These are phyloP conservation scores for Palythoa grandis DNA, from an alignment of 92 coral and sea anemone genomes.

Conservation along the genomic window DNA sequence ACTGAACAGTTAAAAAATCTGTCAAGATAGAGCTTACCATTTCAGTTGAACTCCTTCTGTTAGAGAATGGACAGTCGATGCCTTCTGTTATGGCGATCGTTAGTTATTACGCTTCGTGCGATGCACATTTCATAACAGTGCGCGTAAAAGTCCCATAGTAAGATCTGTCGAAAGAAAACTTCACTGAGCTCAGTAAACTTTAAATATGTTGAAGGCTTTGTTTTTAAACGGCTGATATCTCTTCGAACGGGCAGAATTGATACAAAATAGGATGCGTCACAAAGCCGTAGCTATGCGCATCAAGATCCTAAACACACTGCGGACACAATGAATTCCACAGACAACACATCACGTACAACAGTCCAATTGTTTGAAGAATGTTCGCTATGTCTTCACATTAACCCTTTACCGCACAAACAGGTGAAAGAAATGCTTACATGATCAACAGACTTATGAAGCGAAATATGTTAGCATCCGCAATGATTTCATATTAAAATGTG, in stretches of 20 bases:
- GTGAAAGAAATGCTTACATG: constrained; percentile 51
- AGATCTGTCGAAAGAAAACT: constrained; percentile 9
- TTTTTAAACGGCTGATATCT: not conserved
- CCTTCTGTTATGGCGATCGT: constrained; percentile 33
- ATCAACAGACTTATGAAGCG: constrained; percentile 41
- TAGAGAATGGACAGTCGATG: constrained; percentile 57
- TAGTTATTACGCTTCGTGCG: not conserved
- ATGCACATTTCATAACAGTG: constrained; percentile 29
- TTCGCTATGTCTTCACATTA: constrained; percentile 74
- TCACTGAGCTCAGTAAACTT: not conserved
- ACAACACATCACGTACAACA: constrained; percentile 43
- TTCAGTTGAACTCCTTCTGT: constrained; percentile 11
- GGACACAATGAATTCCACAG: constrained; percentile 77
- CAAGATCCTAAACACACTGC: constrained; percentile 29
- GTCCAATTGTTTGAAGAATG: constrained; percentile 84
- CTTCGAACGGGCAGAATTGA: constrained; percentile 14
- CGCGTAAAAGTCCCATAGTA: constrained; percentile 35
- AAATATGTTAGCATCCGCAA: constrained; percentile 37
- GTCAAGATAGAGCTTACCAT: constrained; percentile 44
- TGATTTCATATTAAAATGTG: constrained; percentile 20
- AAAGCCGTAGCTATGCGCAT: constrained; percentile 46
- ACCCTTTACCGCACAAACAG: constrained; percentile 73
- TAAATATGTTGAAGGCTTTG: not conserved
- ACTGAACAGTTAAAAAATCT: constrained; percentile 23
- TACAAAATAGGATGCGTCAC: constrained; percentile 6